Base-by-base conservation (phyloP, 2,888 invertebrate genomes). In the Emmelina monodactyla region DNA sequence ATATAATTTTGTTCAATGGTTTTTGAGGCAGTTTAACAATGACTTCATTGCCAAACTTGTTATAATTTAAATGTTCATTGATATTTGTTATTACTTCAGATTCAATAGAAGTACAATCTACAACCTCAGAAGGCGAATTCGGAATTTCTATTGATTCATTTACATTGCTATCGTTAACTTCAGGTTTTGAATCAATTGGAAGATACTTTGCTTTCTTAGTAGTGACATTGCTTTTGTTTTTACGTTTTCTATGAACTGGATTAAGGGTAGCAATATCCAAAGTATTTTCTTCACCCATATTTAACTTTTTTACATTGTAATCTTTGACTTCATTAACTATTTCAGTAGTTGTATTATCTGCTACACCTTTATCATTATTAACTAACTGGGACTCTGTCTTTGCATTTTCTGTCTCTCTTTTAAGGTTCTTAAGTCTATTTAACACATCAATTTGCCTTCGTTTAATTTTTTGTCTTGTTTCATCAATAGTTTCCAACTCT, bases 401-500 rank as follows among this genome's bases (percentile, higher is more conserved):
- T 13, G 4, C 12, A 13, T 33, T 40, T 6, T 25, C 33, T 33
- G 33, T 32, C 22, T 60, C 57, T 12, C 48, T 57, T 16, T 62
- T 38, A 14, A 75, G 45, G 40, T 72, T 71, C 37, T 38, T 55
- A 1, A 78, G 42, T 16, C 76, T 45, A 3, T 45, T 53, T 2
- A 63, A 32, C 1, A 94, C 82, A 53, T 88, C 88, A 44, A 65
- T 81, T 42, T 82, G 73, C 11, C 96, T 72, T 47, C 88, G 86
- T 2, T 79, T 41, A 4, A 97, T 59, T 62, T 97, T 97, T 3
- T 73, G 60, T 51, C 84, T 79, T 0, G 92, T 88, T 60, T 97
- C 94, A 0, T 84, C 64, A 0, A 88, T 37, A 4, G 75, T 83
- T 68, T 96, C 95, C 43, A 87, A 71, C 62, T 96, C 95, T 0